Evolutionary conservation across 2,797 vertebrate species (phyloP), one percentile per base, ranked within the genome.

Genomic region (Pseudopleuronectes americanus): DNA sequence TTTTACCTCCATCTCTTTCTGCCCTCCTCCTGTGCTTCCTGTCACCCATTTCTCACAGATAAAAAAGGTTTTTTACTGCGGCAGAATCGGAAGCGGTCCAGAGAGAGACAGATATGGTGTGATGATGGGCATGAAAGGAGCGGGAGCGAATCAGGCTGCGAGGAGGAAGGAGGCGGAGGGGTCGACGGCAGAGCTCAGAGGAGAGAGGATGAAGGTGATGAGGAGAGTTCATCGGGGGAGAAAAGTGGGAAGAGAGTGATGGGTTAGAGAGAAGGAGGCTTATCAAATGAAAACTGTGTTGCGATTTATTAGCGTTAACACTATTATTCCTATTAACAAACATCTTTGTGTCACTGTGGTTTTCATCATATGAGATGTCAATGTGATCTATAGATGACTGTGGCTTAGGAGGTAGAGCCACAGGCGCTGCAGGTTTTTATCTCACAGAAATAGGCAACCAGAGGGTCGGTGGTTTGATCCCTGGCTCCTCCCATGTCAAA

Each of bases 31-130:
- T 52, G 45, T 51, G 56, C 66, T 55, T 63, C 75, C 71, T 63
- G 48, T 73, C 48, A 23, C 69, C 64, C 17, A 49, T 78, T 68
- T 78, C 69, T 75, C 52, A 55, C 68, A 80, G 77, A 85, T 89
- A 83, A 84, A 79, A 84, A 82, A 41, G 61, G n/a, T n/a, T 51
- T 64, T 90, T 77, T 55, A 71, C 74, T 57, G 83, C 19, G 8
- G 75, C 56, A 70, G 67, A 80, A 79, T 70, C 24, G 33, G 33
- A 80, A 22, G 45, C 21, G 26, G 76, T 78, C 71, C 72, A 54
- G 62, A 60, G 71, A 79, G 76, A 80, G 80, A 47, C 60, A 79
- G 83, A 82, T 74, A 84, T 41, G 73, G 78, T 67, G 64, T 52
- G 77, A 68, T 57, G 77, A 80, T 58, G 79, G 79, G 70, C 51